phyloP scores from a whole-genome alignment of 2,113 vertebrate species.

The Vidua chalybeata region DNA sequence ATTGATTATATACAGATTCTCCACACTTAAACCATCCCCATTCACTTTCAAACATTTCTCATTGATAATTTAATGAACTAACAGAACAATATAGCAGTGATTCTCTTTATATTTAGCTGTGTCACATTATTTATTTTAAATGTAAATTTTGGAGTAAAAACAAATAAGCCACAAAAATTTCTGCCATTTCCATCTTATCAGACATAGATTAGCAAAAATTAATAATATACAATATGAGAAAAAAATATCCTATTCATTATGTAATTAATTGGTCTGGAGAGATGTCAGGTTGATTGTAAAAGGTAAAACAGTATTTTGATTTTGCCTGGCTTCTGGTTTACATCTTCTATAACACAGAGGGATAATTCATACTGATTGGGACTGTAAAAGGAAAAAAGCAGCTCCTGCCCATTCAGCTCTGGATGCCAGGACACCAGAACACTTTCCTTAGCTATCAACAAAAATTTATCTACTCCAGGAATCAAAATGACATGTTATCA shows the following conservation, averaged over 20 bases:
- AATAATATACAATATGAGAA: neutral
- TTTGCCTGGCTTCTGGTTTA: neutral
- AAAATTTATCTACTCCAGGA: neutral
- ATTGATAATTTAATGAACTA: neutral
- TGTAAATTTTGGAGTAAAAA: neutral
- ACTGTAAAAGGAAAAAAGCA: neutral
- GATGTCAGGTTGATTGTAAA: neutral
- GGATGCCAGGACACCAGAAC: neutral
- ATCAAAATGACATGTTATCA: neutral
- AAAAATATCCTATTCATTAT: neutral
- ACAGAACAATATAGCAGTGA: neutral
- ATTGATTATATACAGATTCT: neutral
- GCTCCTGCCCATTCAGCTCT: neutral
- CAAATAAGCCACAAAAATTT: neutral
- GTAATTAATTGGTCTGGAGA: neutral
- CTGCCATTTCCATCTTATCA: neutral
- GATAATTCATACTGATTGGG: neutral
- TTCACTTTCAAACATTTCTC: neutral
- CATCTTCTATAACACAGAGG: neutral
- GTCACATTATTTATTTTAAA: neutral
- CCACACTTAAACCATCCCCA: neutral
- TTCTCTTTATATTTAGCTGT: neutral
- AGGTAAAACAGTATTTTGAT: neutral
- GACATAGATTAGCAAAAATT: neutral
- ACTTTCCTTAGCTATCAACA: neutral